Base-by-base conservation (phyloP, 2,888 invertebrate genomes). In the Xylocampa areola region DNA sequence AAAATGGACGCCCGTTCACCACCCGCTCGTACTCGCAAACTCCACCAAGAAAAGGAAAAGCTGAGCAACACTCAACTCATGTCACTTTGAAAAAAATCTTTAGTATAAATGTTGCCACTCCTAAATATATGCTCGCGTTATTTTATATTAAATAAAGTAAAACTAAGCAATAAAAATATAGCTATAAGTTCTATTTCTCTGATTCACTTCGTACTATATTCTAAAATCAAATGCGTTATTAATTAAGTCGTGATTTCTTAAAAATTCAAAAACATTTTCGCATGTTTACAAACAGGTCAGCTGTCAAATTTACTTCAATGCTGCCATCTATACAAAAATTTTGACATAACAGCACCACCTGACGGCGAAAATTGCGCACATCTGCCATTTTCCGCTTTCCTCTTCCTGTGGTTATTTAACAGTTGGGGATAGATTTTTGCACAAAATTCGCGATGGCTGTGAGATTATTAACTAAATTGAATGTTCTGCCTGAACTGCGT, bases 391-490 rank as follows among this genome's bases (percentile, higher is more conserved):
- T 66, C 75, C 79, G 62, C 79, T 84, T 87, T 89, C 87, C 88
- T 84, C 77, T 92, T 91, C 92, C 92, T 91, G 93, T 90, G 93
- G 79, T 94, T 94, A 94, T 88, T 88, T 84, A 94, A 93, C 85
- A 86, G 76, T 81, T 73, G 59, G 77, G 80, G 70, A 68, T 75
- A 81, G 68, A 77, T 75, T 75, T 63, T 69, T 69, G 68, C 60
- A 65, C 52, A 77, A 68, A 78, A 78, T 79, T 73, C 69, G 81
- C 66, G 67, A 94, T 94, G 94, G 94, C 94, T 71, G 86, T 88
- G 73, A 87, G 94, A 68, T 84, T 94, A 70, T 80, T 94, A 40
- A 84, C 89, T 4, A 93, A 90, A 84, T 70, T 91, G 55, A 88
- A 80, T 81, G 82, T 85, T 13, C 72, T 92, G 64, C 92, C 92